phyloP scores from a whole-genome alignment of 2,888 invertebrate genomes.

The Iphiclides podalirius region DNA sequence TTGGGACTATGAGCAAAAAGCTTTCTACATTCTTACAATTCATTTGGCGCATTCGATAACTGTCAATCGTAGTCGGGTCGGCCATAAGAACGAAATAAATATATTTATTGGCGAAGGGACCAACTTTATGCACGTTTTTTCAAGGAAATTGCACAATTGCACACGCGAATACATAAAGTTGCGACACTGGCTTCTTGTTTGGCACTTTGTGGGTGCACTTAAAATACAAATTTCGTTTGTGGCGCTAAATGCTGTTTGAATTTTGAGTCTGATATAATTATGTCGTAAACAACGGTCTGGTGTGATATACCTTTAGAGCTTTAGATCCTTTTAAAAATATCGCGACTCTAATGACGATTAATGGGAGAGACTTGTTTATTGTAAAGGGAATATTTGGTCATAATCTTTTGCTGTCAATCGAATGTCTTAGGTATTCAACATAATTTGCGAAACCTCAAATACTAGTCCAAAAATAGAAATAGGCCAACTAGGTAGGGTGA shows the following conservation, averaged over 20 bases:
- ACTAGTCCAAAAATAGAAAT: too few species aligned
- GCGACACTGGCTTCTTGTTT: slow-evolving; percentile 28
- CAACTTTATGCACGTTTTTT: slow-evolving; percentile 51
- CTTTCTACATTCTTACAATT: slow-evolving; percentile 48
- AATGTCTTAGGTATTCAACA: too few species aligned
- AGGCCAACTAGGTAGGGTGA: too few species aligned
- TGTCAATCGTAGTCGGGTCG: slow-evolving; percentile 54
- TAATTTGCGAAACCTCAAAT: too few species aligned
- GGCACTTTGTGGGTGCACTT: slow-evolving; percentile 25
- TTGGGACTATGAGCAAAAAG: slow-evolving; percentile 25
- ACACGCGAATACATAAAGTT: slow-evolving; percentile 38
- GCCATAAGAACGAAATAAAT: slow-evolving; percentile 54
- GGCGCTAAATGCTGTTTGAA: slow-evolving; percentile 1
- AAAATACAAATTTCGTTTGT: slow-evolving; percentile 16
- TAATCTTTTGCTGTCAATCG: too few species aligned
- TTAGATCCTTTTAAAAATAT: too few species aligned
- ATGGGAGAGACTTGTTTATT: too few species aligned
- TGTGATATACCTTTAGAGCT: too few species aligned
- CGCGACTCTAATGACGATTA: too few species aligned
- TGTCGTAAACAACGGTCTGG: too few species aligned
- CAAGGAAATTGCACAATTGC: slow-evolving; percentile 56
- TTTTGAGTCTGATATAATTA: too few species aligned
- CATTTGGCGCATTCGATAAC: slow-evolving; percentile 63
- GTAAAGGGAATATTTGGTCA: too few species aligned
- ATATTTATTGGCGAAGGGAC: slow-evolving; percentile 63